Conservation (phyloP, 2,113 vertebrate species). For the Cyprinodon brontotheroides region DNA sequence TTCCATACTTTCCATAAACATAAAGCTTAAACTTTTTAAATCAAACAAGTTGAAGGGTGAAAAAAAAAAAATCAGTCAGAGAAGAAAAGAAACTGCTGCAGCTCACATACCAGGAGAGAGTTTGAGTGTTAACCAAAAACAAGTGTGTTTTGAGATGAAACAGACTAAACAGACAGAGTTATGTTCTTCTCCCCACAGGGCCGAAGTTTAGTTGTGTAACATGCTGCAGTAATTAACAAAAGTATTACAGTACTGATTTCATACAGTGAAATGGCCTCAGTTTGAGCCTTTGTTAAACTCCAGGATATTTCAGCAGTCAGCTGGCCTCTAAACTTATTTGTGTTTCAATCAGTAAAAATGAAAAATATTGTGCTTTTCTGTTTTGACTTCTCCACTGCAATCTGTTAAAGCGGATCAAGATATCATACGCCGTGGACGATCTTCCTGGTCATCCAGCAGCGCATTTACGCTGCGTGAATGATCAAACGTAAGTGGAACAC, state of each 20-base stretch:
- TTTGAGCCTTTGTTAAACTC: background rate
- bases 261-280: background rate
- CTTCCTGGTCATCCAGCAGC: constrained; percentile 23
- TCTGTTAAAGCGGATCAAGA: constrained; percentile 24
- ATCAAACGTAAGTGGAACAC: constrained; percentile 38
- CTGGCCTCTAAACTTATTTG: background rate
- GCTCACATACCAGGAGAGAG: background rate
- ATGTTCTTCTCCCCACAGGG: background rate
- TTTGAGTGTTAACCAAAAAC: background rate
- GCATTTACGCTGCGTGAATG: constrained; percentile 48
- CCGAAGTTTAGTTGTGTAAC: background rate
- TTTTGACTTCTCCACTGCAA: constrained; percentile 16
- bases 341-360: background rate
- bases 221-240: background rate
- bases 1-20: background rate
- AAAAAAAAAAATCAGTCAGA: background rate
- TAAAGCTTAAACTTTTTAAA: background rate
- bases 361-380: constrained; percentile 10
- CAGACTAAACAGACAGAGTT: background rate
- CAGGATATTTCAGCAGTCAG: background rate
- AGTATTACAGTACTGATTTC: background rate
- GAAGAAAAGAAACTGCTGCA: background rate
- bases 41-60: background rate
- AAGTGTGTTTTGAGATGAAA: constrained; percentile 4
- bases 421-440: constrained; percentile 43